Evolutionary conservation across 2,888 invertebrate genomes (phyloP), one percentile per base, ranked within the genome.

Genomic region (Drosophila testacea): DNA sequence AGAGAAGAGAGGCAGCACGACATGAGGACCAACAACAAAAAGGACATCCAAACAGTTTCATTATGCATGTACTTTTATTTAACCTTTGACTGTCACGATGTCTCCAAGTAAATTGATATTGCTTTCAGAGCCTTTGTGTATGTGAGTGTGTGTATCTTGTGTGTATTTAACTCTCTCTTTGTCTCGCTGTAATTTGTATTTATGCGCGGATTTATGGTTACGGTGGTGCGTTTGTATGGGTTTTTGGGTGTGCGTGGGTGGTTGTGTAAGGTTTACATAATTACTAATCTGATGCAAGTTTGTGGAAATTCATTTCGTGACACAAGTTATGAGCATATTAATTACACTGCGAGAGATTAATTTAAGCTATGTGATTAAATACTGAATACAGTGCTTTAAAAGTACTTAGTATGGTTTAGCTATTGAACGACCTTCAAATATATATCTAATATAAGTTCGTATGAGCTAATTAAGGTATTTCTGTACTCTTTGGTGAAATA

Each of bases 1-100:
- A 63, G 56, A 55, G 69, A 32, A 44, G 32, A 6, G 32, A 6
- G 9, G 32, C 32, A 7, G 9, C 32, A 32, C 32, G 32, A 32
- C 32, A 32, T 6, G 7, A 32, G 41, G 22, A 9, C 10, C 38
- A 50, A 30, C 59, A 16, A 36, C 47, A 13, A 11, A 34, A 62
- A 48, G 64, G 54, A 77, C 63, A 65, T 39, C 22, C 52, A 69
- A 63, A 69, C 67, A 66, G 62, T 77, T 83, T 75, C 75, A 80
- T 83, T 84, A 81, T 81, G 74, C 79, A 77, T 81, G 77, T 77
- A 77, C 75, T 88, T 85, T 83, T 81, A 76, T 79, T 85, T 86
- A 85, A 85, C 88, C 83, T 88, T 83, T 85, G 83, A 77, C 86
- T 66, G 57, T 44, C 65, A 54, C 64, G 59, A 68, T 74, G 67